These are phyloP conservation scores for Hemicordylus capensis DNA, from an alignment of 2,113 vertebrate genomes.

Conservation along the genomic window DNA sequence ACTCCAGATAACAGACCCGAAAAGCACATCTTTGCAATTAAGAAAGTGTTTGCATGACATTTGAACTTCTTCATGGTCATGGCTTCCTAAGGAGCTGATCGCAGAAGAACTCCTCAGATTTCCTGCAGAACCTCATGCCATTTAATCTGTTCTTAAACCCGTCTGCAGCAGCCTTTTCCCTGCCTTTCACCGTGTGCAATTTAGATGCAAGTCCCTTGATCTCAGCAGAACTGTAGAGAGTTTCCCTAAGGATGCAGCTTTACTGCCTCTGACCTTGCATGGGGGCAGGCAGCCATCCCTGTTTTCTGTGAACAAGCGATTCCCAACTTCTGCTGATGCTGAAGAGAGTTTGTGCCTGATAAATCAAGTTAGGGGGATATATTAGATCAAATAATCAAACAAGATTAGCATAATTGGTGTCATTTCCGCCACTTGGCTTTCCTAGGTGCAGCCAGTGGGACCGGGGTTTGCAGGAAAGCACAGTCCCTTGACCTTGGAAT, in stretches of 20 bases:
- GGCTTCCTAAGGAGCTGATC: neutral
- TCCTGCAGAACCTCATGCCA: neutral
- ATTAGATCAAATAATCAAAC: neutral
- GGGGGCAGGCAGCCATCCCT: rapidly evolving
- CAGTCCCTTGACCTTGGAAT: neutral
- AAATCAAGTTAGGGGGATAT: neutral
- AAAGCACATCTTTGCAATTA: too few relatives aligned
- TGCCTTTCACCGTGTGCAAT: neutral
- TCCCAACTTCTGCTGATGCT: neutral
- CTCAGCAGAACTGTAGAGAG: neutral
- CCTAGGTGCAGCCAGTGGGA: neutral
- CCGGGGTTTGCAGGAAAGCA: neutral
- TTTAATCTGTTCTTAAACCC: neutral
- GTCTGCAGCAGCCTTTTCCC: neutral
- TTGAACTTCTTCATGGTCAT: too few relatives aligned
- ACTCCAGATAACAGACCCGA: too few relatives aligned
- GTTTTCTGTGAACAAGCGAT: neutral
- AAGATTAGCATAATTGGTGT: neutral
- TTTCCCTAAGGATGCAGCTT: neutral
- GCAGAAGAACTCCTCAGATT: neutral
- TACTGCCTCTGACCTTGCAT: neutral
- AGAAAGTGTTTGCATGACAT: neutral
- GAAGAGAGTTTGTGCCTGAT: neutral
- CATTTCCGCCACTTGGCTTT: neutral
- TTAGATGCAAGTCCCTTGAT: neutral